Conservation (phyloP, 2,888 invertebrate species). For the Pristionchus entomophagus region DNA sequence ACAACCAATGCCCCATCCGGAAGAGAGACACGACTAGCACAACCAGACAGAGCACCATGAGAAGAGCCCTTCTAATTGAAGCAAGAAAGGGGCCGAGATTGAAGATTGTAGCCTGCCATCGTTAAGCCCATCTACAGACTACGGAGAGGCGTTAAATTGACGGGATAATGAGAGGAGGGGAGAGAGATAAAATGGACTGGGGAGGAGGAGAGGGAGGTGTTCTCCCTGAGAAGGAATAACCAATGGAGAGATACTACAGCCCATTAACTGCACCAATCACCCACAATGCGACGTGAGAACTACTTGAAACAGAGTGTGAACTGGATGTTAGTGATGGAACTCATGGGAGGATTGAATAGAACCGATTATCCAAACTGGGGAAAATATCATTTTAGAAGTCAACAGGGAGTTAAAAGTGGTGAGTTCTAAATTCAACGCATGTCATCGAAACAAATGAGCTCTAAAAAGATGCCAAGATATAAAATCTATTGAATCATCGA, state of each 20-base stretch:
- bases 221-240: background rate
- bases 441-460: too few relatives aligned
- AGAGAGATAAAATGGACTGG: background rate
- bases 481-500: background rate
- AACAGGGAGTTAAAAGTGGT: too few relatives aligned
- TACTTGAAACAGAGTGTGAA: background rate
- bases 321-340: background rate
- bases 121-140: background rate
- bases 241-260: background rate
- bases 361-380: background rate
- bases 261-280: background rate
- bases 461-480: background rate
- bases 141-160: slow-evolving; percentile 23
- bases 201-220: background rate
- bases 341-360: background rate
- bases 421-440: too few relatives aligned
- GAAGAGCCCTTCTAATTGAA: slow-evolving; percentile 3
- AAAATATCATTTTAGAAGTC: background rate
- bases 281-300: background rate
- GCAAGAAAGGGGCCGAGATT: background rate
- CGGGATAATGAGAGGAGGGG: background rate
- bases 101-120: background rate
- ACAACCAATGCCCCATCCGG: too few relatives aligned
- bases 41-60: too few relatives aligned
- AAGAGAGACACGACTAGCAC: too few relatives aligned